Conservation (phyloP, 2,888 invertebrate species). For the Limnephilus auricula region DNA sequence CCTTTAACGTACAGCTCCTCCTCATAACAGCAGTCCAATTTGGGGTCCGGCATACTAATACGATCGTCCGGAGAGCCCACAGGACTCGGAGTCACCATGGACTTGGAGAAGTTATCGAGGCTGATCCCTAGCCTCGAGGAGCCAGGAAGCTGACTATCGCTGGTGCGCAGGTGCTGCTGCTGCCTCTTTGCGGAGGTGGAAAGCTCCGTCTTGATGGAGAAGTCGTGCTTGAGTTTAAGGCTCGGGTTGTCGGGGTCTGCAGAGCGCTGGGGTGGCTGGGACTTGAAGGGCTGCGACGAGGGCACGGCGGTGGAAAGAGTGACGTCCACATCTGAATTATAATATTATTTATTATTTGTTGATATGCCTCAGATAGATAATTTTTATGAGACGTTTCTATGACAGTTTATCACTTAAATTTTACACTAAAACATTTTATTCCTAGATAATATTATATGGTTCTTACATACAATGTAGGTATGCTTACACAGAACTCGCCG, state of each 20-base stretch:
- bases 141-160: constrained; percentile 69
- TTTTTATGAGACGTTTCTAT: background rate
- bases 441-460: no score
- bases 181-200: constrained; percentile 70
- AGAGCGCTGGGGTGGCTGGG: background rate
- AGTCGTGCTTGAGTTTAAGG: constrained; percentile 74
- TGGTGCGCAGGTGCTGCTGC: constrained; percentile 69
- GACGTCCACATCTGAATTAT: background rate
- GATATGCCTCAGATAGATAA: background rate
- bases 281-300: background rate
- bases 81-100: constrained; percentile 17
- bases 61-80: constrained; percentile 53
- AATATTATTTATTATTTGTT: background rate
- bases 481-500: no score
- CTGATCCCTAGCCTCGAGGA: constrained; percentile 73
- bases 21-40: constrained; percentile 80
- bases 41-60: constrained; percentile 71
- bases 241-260: constrained; percentile 69
- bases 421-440: no score
- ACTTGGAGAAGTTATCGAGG: constrained; percentile 68
- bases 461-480: no score
- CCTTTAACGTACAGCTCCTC: constrained; percentile 93
- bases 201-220: constrained; percentile 75
- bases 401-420: no score
- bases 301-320: background rate